Evolutionary conservation across 2,888 invertebrate species (phyloP).

Genomic region (Ptychoptera albimana): DNA sequence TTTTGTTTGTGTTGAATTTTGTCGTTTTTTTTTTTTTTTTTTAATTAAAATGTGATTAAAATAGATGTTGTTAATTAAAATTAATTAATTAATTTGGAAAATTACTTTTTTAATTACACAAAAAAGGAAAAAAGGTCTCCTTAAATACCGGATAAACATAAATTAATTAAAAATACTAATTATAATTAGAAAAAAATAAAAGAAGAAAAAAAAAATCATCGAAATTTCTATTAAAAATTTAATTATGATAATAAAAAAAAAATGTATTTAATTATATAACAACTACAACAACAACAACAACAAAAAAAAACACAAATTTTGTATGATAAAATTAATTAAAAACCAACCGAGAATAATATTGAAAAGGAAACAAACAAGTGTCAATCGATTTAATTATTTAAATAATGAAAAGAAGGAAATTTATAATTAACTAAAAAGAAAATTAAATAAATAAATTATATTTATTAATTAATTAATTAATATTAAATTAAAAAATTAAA

Average conservation of each 20-base stretch:
- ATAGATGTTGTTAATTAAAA: too few species aligned
- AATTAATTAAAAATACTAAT: too few species aligned
- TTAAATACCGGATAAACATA: too few species aligned
- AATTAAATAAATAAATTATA: neutral
- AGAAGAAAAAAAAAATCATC: too few species aligned
- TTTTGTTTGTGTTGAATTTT: too few species aligned
- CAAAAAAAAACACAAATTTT: neutral
- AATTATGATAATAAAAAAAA: neutral
- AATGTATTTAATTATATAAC: neutral
- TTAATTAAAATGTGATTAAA: too few species aligned
- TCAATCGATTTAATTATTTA: neutral
- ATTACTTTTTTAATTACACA: too few species aligned
- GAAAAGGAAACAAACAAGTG: neutral
- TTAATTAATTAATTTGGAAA: too few species aligned
- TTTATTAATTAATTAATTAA: neutral
- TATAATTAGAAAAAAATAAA: too few species aligned
- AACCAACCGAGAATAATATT: neutral
- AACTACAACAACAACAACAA: neutral
- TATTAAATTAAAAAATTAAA: neutral
- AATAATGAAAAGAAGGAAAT: neutral
- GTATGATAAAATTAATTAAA: neutral
- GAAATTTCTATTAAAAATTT: too few species aligned
- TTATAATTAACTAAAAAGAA: neutral
- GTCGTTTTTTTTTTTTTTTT: too few species aligned
- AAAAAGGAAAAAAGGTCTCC: too few species aligned